Percentiles rank a stretch among this genome's conserved stretches.
phyloP scores from a whole-genome alignment of 2,113 vertebrate species.

The Alethe diademata region DNA sequence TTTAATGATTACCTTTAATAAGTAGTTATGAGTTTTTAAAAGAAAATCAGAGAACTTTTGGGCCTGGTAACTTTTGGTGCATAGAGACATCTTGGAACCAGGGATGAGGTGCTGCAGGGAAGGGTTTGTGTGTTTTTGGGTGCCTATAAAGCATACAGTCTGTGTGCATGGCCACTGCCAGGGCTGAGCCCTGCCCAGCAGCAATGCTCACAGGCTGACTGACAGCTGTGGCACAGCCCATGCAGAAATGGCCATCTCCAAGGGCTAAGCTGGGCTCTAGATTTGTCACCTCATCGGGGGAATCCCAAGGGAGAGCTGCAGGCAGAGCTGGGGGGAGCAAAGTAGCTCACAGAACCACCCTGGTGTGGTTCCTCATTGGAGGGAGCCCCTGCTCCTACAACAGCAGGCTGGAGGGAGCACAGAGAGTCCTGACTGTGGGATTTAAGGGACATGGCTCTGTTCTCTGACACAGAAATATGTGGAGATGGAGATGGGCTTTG shows the following conservation, averaged over 20 bases:
- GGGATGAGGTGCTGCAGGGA: neutral
- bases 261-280: neutral
- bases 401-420: fast-evolving
- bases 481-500: neutral
- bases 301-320: neutral
- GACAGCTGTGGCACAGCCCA: neutral
- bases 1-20: slow-evolving; percentile 17
- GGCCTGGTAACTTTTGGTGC: neutral
- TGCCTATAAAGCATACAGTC: neutral
- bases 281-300: neutral
- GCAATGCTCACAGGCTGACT: neutral
- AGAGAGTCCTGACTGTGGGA: fast-evolving
- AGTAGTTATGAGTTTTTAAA: neutral
- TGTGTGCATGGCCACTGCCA: neutral
- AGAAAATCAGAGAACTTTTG: neutral
- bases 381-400: neutral
- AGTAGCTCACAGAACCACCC: fast-evolving
- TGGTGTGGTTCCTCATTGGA: fast-evolving
- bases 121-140: neutral
- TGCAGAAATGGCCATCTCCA: neutral
- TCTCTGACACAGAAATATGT: neutral
- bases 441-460: neutral
- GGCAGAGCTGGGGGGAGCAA: fast-evolving
- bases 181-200: neutral
- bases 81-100: neutral